Evolutionary conservation across 2,797 vertebrate species (phyloP).

Genomic region (Orestias chungarensis): DNA sequence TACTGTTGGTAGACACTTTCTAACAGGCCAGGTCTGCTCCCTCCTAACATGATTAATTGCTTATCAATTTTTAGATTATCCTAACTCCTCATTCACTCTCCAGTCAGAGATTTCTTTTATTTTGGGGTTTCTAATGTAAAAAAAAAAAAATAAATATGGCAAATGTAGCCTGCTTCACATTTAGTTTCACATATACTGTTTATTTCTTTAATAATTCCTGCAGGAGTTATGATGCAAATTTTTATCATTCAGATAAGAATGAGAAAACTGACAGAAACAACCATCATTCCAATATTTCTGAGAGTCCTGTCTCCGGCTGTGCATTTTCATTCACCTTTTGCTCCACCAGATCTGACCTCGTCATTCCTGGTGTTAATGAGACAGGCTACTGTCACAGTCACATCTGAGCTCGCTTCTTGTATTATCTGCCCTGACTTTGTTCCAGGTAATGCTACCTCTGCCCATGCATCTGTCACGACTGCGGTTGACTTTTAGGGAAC

Average conservation of each 20-base stretch:
- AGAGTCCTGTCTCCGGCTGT: conserved; percentile 22
- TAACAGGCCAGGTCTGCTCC: conserved; percentile 26
- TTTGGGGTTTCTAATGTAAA: conserved; percentile 48
- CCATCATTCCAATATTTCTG: conserved; percentile 34
- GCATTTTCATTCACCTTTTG: conserved; percentile 31
- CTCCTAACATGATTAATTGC: conserved; percentile 56
- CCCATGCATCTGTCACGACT: conserved; percentile 40
- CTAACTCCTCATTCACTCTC: conserved; percentile 56
- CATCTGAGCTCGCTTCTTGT: conserved; percentile 66
- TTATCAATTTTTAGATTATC: conserved; percentile 60
- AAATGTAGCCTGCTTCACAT: conserved; percentile 50
- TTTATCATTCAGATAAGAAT: conserved; percentile 36
- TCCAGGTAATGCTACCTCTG: conserved; percentile 66
- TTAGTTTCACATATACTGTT: conserved; percentile 38
- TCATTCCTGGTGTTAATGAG: conserved; percentile 66
- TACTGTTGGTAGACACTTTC: neutral
- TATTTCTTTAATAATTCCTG: conserved; percentile 34
- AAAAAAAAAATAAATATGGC: conserved; percentile 55
- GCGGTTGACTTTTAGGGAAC: conserved; percentile 37
- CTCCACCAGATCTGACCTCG: conserved; percentile 26
- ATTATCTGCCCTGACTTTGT: conserved; percentile 64
- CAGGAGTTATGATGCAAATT: conserved; percentile 37
- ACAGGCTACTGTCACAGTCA: conserved; percentile 68
- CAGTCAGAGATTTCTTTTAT: conserved; percentile 62
- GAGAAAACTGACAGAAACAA: conserved; percentile 21